Conservation (phyloP, 2,888 invertebrate genomes). For the Megalurothrips usitatus region DNA sequence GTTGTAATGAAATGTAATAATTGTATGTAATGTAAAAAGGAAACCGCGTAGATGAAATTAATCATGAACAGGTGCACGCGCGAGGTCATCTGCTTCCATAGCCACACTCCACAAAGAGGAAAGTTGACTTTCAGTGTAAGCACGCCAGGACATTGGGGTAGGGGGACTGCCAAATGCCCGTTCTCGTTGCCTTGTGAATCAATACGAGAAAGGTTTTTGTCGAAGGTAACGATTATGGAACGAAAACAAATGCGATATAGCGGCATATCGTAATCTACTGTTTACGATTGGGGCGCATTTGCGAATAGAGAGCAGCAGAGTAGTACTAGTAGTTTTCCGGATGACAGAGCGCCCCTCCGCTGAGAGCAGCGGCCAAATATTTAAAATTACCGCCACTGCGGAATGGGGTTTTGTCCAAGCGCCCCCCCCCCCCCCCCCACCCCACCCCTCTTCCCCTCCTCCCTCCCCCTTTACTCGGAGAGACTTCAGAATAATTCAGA, state of each 20-base stretch:
- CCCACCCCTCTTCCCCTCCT: background rate
- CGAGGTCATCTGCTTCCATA: too few species aligned
- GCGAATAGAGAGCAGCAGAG: background rate
- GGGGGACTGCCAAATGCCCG: background rate
- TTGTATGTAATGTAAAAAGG: too few species aligned
- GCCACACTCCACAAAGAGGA: too few species aligned
- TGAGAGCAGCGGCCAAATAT: background rate
- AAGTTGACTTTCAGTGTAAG: too few species aligned
- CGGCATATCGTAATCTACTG: background rate
- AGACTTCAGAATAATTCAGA: background rate
- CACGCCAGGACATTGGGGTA: too few species aligned
- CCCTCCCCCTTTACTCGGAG: background rate
- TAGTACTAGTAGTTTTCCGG: background rate
- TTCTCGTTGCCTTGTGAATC: background rate
- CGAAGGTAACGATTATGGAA: conserved; percentile 9
- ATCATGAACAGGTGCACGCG: too few species aligned
- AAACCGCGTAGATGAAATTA: too few species aligned
- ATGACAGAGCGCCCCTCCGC: conserved; percentile 14
- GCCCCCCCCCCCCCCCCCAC: background rate
- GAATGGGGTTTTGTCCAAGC: background rate
- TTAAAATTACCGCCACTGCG: conserved; percentile 14
- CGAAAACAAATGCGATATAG: conserved; percentile 8
- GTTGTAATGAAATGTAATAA: too few species aligned
- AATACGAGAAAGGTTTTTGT: background rate
- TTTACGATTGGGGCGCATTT: conserved; percentile 14